phyloP scores from a whole-genome alignment of 1,140 invertebrate species.

The Maconellicoccus hirsutus region DNA sequence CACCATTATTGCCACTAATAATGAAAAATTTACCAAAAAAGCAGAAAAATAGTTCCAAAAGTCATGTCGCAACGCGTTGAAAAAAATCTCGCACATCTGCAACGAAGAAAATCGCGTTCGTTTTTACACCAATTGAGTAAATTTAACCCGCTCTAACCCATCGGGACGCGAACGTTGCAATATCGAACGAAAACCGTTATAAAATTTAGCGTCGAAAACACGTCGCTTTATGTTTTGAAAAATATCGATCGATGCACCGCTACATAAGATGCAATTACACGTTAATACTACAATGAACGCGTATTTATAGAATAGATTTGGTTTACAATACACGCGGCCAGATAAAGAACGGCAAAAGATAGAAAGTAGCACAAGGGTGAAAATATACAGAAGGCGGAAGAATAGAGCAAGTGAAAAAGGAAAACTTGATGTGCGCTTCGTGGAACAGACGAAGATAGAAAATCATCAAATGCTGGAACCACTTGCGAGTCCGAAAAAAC shows the following conservation, averaged over 20 bases:
- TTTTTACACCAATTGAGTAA: no score
- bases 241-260: slow-evolving; percentile 7
- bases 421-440: neutral
- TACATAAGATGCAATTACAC: slow-evolving; percentile 9
- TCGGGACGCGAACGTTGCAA: neutral
- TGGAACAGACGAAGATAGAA: neutral
- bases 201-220: neutral
- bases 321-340: slow-evolving; percentile 2
- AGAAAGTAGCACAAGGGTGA: slow-evolving; percentile 7
- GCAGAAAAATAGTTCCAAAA: neutral
- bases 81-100: neutral
- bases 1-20: neutral
- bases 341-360: neutral
- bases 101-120: neutral
- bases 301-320: slow-evolving; percentile 9
- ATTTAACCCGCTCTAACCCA: neutral
- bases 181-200: neutral
- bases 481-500: slow-evolving; percentile 12
- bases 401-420: slow-evolving; percentile 4
- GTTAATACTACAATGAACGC: slow-evolving; percentile 8
- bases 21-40: neutral
- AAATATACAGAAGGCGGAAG: neutral
- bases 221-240: neutral
- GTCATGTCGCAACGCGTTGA: no score
- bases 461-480: neutral